A percentile compares a stretch with the other conserved stretches of the same genome.
phyloP scores from a whole-genome alignment of 2,797 vertebrate genomes.

The Sebastes glaucus region DNA sequence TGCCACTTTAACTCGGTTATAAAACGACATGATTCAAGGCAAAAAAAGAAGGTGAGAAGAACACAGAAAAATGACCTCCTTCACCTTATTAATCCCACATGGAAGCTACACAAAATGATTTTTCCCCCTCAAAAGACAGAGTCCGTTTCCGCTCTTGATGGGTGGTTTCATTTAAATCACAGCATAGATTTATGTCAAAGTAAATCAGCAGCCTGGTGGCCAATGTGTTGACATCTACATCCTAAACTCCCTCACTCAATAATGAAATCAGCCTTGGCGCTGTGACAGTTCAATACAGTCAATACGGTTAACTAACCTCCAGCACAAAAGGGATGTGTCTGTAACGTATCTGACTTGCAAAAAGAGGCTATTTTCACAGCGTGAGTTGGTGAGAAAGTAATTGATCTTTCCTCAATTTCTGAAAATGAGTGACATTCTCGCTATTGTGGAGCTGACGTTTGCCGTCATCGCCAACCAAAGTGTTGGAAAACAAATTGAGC shows the following conservation, averaged over 20 bases:
- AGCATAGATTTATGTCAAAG: conserved; percentile 55
- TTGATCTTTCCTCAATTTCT: neutral
- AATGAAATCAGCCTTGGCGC: conserved; percentile 67
- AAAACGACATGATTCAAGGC: neutral
- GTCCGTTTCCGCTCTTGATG: conserved; percentile 6
- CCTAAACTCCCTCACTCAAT: conserved; percentile 50
- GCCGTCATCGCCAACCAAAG: neutral
- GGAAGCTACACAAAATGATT: conserved; percentile 55
- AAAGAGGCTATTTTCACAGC: neutral
- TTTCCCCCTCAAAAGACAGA: conserved; percentile 35
- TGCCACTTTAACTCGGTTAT: neutral
- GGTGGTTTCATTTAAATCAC: conserved; percentile 69
- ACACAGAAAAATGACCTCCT: neutral
- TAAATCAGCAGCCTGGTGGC: conserved; percentile 61
- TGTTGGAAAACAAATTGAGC: neutral
- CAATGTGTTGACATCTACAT: conserved; percentile 63
- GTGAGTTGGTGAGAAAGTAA: neutral
- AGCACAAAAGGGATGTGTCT: neutral
- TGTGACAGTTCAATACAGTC: conserved; percentile 55
- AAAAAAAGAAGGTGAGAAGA: neutral
- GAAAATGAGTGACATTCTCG: neutral
- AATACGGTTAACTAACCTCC: conserved; percentile 58
- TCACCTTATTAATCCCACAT: neutral
- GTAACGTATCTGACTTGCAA: neutral
- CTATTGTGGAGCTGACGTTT: neutral